These are phyloP conservation scores for Poecile montanus DNA, from an alignment of 2,797 vertebrate genomes.

Conservation along the genomic window DNA sequence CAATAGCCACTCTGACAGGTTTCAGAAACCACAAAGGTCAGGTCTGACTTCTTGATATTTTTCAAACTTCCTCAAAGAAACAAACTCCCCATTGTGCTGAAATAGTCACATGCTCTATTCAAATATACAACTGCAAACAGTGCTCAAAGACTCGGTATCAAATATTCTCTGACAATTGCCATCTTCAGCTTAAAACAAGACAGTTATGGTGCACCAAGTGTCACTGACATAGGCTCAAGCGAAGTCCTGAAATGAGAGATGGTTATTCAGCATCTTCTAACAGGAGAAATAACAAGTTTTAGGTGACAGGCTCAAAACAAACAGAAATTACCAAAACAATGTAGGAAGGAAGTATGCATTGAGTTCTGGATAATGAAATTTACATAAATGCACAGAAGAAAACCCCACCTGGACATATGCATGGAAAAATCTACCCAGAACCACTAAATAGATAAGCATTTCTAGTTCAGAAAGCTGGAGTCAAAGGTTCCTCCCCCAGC, in stretches of 20 bases:
- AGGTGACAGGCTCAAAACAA: neutral
- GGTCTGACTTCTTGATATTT: neutral
- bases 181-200: neutral
- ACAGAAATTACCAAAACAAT: neutral
- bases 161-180: neutral
- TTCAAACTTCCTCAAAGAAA: neutral
- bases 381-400: neutral
- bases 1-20: neutral
- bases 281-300: neutral
- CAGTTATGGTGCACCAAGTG: neutral
- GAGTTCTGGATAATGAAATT: neutral
- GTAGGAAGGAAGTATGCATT: neutral
- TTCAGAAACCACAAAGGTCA: slow-evolving; percentile 10
- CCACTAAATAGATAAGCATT: neutral
- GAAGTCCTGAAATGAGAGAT: neutral
- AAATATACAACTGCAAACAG: neutral
- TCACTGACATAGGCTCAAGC: neutral
- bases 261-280: neutral
- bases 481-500: neutral
- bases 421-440: neutral
- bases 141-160: neutral
- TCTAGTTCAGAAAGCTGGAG: neutral
- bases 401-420: neutral
- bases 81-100: neutral
- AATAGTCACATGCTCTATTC: neutral